These are phyloP conservation scores for Aldabrachelys gigantea DNA, from an alignment of 2,113 vertebrate genomes.

Conservation along the genomic window DNA sequence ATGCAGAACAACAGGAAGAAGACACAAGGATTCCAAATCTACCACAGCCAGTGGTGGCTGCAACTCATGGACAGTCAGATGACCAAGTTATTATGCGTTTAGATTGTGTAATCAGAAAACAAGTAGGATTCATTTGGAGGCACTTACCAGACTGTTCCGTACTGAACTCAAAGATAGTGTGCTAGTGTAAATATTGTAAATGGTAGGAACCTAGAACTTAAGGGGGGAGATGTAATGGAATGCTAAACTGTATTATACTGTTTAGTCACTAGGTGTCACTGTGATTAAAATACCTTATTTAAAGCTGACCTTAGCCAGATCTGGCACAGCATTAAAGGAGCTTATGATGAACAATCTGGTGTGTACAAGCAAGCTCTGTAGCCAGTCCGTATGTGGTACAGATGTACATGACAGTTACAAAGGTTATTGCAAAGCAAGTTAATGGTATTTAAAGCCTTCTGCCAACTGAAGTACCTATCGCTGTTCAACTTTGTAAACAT, in stretches of 20 bases:
- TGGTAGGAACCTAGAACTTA: background rate
- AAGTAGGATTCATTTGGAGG: background rate
- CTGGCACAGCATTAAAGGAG: background rate
- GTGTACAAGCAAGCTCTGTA: background rate
- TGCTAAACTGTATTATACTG: background rate
- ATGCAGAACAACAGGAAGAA: background rate
- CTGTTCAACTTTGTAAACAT: slow-evolving; percentile 30
- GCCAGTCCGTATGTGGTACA: background rate
- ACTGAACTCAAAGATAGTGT: background rate
- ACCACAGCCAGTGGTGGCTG: background rate
- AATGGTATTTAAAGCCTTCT: slow-evolving; percentile 44
- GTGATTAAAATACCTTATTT: background rate
- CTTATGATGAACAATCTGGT: background rate
- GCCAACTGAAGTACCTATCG: background rate
- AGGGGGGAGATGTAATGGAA: background rate
- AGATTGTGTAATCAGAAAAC: background rate
- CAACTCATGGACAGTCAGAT: background rate
- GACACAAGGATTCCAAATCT: background rate
- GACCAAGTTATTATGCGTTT: background rate
- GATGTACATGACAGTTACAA: background rate
- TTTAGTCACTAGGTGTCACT: background rate
- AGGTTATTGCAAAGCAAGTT: background rate
- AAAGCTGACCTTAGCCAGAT: background rate
- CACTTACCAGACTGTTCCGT: background rate
- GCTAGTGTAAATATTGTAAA: background rate